phyloP scores from a whole-genome alignment of 2,797 vertebrate species.

The Thalassophryne amazonica region DNA sequence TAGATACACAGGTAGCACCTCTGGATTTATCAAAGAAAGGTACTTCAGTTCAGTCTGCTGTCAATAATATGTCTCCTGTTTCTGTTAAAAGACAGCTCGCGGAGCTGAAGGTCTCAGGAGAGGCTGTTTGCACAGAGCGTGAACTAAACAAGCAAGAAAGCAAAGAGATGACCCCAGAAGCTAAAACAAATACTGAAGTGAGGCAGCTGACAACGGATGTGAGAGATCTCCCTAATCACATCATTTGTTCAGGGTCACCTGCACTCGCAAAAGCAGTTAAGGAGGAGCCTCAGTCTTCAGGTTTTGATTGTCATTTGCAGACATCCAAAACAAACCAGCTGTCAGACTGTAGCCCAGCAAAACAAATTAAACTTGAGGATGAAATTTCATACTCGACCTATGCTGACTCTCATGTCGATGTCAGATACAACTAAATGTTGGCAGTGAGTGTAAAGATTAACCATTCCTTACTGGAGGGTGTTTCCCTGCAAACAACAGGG shows the following conservation, averaged over 20 bases:
- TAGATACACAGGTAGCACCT: conserved; percentile 29
- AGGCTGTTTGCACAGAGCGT: not conserved
- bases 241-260: not conserved
- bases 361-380: conserved; percentile 28
- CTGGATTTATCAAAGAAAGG: conserved; percentile 63
- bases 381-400: not conserved
- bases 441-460: no score
- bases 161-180: not conserved
- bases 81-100: conserved; percentile 44
- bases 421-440: no score
- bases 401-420: no score
- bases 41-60: not conserved
- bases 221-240: not conserved
- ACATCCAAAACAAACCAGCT: not conserved
- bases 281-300: conserved; percentile 15
- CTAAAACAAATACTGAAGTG: not conserved
- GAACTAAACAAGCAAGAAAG: not conserved
- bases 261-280: conserved; percentile 24
- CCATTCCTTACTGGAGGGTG: no score
- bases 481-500: no score
- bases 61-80: not conserved
- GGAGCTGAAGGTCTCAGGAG: conserved; percentile 20
- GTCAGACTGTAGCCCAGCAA: not conserved
- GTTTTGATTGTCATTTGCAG: not conserved
- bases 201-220: conserved; percentile 20